A percentile compares a stretch with the other conserved stretches of the same genome.
Evolutionary conservation across 1,140 invertebrate genomes (phyloP).

Genomic region (Formica selysi): DNA sequence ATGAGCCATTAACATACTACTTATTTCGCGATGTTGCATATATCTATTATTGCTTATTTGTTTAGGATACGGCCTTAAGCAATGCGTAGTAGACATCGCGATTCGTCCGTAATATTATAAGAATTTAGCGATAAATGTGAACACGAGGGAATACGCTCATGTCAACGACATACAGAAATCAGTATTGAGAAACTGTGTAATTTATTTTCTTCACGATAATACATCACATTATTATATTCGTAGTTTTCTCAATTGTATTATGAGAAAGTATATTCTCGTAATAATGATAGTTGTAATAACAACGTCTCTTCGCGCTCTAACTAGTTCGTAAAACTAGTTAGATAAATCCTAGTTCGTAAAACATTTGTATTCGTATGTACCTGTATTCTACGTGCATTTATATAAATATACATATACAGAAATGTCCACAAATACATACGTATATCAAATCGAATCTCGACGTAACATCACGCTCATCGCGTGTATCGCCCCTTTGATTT

Average conservation of each 20-base stretch:
- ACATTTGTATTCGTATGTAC: slow-evolving; percentile 84
- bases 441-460: slow-evolving; percentile 21
- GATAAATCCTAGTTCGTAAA: slow-evolving; percentile 80
- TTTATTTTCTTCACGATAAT: slow-evolving; percentile 84
- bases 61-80: slow-evolving; percentile 67
- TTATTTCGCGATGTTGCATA: slow-evolving; percentile 39
- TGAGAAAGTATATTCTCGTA: slow-evolving; percentile 71
- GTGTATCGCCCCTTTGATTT: slow-evolving; percentile 77
- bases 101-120: slow-evolving; percentile 74
- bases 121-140: slow-evolving; percentile 65
- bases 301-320: slow-evolving; percentile 78
- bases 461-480: slow-evolving; percentile 59
- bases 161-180: slow-evolving; percentile 80
- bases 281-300: slow-evolving; percentile 43
- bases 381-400: slow-evolving; percentile 84
- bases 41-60: slow-evolving; percentile 30
- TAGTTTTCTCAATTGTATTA: slow-evolving; percentile 79
- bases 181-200: slow-evolving; percentile 85
- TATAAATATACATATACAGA: slow-evolving; percentile 83
- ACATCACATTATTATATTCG: slow-evolving; percentile 75
- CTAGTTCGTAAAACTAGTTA: slow-evolving; percentile 61
- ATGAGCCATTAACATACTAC: background rate
- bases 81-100: slow-evolving; percentile 63
- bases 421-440: slow-evolving; percentile 60
- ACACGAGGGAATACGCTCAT: slow-evolving; percentile 70